Evolutionary conservation across 2,113 vertebrate genomes (phyloP).

Genomic region (Pipa parva): DNA sequence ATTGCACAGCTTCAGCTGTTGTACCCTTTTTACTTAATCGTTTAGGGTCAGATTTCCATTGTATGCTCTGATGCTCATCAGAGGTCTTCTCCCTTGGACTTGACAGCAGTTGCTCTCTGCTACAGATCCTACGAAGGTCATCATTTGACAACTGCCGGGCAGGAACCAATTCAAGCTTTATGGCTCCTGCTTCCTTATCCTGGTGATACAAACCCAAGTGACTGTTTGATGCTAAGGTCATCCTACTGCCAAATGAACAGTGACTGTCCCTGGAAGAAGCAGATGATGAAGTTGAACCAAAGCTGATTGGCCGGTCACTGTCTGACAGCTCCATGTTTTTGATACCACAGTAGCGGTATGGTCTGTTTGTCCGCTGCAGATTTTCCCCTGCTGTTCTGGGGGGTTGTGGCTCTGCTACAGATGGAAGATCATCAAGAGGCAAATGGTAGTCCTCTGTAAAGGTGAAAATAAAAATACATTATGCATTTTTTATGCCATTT

Average conservation of each 20-base stretch:
- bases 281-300: constrained; percentile 93
- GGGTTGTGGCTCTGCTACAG: constrained; percentile 68
- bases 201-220: constrained; percentile 72
- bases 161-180: constrained; percentile 85
- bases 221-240: constrained; percentile 75
- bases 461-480: constrained; percentile 42
- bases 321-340: constrained; percentile 85
- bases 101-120: constrained; percentile 45
- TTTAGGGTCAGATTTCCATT: constrained; percentile 54
- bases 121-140: constrained; percentile 54
- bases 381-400: constrained; percentile 57
- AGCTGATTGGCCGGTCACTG: constrained; percentile 90
- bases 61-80: constrained; percentile 25
- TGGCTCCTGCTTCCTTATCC: constrained; percentile 83
- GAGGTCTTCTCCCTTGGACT: constrained; percentile 46
- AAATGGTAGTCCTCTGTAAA: constrained; percentile 80
- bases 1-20: constrained; percentile 48
- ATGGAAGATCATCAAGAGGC: constrained; percentile 66
- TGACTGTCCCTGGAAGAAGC: constrained; percentile 93
- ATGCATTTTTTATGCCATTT: too few species aligned
- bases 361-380: constrained; percentile 59
- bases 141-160: constrained; percentile 68
- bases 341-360: constrained; percentile 61
- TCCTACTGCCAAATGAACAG: constrained; percentile 88
- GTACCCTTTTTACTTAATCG: constrained; percentile 58